Evolutionary conservation across 2,888 invertebrate species (phyloP), one percentile per base, ranked within the genome.

Genomic region (Hypolimnas misippus): DNA sequence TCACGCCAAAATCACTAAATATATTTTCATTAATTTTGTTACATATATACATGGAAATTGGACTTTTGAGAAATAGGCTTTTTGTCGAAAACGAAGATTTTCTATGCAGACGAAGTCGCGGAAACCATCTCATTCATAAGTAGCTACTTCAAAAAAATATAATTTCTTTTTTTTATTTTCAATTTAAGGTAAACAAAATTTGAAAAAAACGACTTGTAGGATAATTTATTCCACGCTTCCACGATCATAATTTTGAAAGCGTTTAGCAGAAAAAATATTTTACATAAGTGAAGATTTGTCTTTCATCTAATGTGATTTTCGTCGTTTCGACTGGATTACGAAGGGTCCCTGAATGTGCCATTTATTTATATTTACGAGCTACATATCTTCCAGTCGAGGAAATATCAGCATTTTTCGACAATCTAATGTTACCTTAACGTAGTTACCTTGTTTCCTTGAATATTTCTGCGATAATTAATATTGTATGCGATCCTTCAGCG

Each of bases 361-460:
- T 78, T 81, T 78, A 76, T 77, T 73, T 76, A 73, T 76, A 73
- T 77, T 76, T 77, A 73, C 71, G 69, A 65, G 62, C 50, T 61
- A 65, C 62, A 69, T 68, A 66, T 66, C 57, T 68, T 53, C 57
- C 46, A 40, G 54, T 58, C 57, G 50, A 63, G 62, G 59, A 59
- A 65, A 66, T 67, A 67, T 61, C 65, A 59, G 63, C 58, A 51
- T 65, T 62, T 58, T 58, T 65, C 52, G 53, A 38, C 54, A 54
- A 53, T 49, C 21, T 54, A 60, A 60, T 60, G 46, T 46, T n/a
- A 16, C 53, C 12, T 60, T 53, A 60, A 49, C 49, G 10, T 49
- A 25, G 14, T 49, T 49, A 49, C 49, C 49, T 29, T 19, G 25
- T 10, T 29, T 14, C 49, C 44, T 46, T 46, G 21, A 46, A 21